Percentiles rank a stretch among this genome's conserved stretches.
These are phyloP conservation scores for Mus pahari DNA, from an alignment of 2,113 vertebrate species.

Conservation along the genomic window DNA sequence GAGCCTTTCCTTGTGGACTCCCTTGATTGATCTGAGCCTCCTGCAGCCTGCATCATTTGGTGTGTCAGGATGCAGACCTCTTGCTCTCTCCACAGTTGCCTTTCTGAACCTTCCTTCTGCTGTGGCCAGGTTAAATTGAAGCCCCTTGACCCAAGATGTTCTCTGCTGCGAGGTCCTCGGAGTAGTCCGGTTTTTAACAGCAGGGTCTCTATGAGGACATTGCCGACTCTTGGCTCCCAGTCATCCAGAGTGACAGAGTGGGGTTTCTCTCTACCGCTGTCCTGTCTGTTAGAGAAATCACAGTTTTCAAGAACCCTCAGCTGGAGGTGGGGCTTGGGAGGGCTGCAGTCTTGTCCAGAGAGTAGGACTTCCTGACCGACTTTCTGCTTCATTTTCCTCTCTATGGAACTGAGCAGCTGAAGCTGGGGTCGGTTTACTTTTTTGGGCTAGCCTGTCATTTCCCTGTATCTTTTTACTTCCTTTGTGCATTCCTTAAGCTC, in stretches of 20 bases:
- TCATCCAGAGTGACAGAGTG: neutral
- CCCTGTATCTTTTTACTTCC: neutral
- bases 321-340: neutral
- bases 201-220: neutral
- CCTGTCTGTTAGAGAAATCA: neutral
- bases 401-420: neutral
- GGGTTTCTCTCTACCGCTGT: neutral
- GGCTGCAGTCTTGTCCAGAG: neutral
- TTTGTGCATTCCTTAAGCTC: neutral
- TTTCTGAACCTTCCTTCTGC: neutral
- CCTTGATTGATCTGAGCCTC: neutral
- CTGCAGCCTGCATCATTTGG: neutral
- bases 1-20: neutral
- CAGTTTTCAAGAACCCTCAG: neutral
- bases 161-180: neutral
- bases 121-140: too few species aligned
- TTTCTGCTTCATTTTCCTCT: neutral
- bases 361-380: rapidly evolving
- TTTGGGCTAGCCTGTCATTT: neutral
- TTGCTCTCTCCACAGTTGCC: neutral
- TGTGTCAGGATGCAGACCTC: neutral
- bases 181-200: neutral
- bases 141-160: neutral
- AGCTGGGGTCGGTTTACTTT: neutral
- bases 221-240: neutral